Base-by-base conservation (phyloP, 2,797 vertebrate species). In the Sandelia bainsii region DNA sequence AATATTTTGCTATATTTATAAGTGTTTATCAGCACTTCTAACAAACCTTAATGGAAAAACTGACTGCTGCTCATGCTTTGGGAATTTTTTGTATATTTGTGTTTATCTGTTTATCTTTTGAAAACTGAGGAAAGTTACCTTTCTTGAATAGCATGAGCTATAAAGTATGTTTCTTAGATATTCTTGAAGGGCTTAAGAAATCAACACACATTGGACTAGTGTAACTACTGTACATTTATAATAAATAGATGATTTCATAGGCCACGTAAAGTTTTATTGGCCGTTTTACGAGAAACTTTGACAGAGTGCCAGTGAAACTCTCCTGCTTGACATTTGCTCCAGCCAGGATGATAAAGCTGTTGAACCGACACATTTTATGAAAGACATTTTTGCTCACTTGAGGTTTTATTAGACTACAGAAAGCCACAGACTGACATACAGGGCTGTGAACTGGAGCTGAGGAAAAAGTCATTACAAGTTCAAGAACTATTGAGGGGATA, bases 371-470 rank as follows among this genome's bases (percentile, higher is more conserved):
- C 82, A 56, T 91, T 93, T 93, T 92, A 93, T 92, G 93, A 92
- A 93, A 89, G 88, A 88, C 82, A 78, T 90, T 93, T 93, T 92
- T 85, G 90, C 88, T 87, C 92, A 91, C 92, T 93, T 91, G 91
- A 87, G 79, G 84, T 92, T 94, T 94, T 93, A 94, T 94, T 93
- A 83, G 86, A 84, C 70, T 75, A 78, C 78, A 81, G 83, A 76
- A 89, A 89, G 72, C 77, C 74, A 68, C 69, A 53, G 80, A 69
- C 59, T 34, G 69, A 52, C 62, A 49, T 32, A 7, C 60, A 57
- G 57, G 69, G 63, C 74, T 7, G 17, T 69, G 85, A 80, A 81
- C 83, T 61, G 49, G 69, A 80, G 80, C 84, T 56, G 76, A 75
- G 70, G 67, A 77, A 84, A 32, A 87, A 87, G 82, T 87, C 87